Percentiles rank a stretch among this genome's conserved stretches.
Conservation (phyloP, 2,113 vertebrate genomes). For the Syngnathus scovelli region DNA sequence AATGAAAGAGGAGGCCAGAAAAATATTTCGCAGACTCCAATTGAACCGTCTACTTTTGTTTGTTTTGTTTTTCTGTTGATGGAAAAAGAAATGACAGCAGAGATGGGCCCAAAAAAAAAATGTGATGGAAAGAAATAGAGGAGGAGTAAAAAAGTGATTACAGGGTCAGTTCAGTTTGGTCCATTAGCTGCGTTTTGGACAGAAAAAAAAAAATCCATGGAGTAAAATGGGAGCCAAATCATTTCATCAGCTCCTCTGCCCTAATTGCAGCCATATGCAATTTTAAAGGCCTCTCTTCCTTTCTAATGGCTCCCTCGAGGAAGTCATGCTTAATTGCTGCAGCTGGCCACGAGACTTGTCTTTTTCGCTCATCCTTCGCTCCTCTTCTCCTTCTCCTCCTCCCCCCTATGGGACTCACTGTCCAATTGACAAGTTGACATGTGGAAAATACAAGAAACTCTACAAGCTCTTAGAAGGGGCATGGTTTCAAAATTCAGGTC, state of each 20-base stretch:
- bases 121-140: no score
- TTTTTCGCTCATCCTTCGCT: constrained; percentile 34
- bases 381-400: not conserved
- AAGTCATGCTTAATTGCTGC: constrained; percentile 74
- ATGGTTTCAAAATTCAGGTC: not conserved
- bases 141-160: constrained; percentile 26
- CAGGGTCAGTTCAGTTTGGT: constrained; percentile 39
- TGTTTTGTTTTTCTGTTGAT: no score
- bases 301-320: constrained; percentile 71
- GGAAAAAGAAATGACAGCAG: no score
- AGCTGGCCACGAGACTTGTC: constrained; percentile 66
- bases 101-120: not conserved
- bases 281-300: constrained; percentile 73
- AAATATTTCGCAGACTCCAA: no score
- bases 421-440: constrained; percentile 1
- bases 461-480: not conserved
- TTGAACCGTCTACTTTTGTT: no score
- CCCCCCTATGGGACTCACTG: constrained; percentile 16
- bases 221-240: constrained; percentile 49
- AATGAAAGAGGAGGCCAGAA: no score
- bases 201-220: constrained; percentile 46
- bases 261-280: constrained; percentile 77
- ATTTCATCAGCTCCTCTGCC: constrained; percentile 61
- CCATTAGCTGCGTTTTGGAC: constrained; percentile 26
- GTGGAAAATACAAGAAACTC: not conserved